phyloP scores from a whole-genome alignment of 2,797 vertebrate genomes.

The Limosa lapponica region DNA sequence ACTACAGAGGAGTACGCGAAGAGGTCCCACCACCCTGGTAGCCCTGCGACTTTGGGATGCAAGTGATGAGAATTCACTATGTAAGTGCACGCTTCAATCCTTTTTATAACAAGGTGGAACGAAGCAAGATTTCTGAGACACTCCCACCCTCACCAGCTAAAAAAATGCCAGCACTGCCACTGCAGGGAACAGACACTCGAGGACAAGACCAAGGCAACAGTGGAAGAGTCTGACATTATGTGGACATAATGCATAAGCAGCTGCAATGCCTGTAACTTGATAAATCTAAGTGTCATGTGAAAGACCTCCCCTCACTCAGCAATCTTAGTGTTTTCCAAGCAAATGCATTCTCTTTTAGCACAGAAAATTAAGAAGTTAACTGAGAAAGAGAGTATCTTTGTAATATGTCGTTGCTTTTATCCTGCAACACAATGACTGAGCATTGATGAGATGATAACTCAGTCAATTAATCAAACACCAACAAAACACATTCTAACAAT shows the following conservation, averaged over 20 bases:
- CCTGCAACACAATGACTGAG: not conserved
- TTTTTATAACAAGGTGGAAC: not conserved
- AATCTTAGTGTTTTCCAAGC: not conserved
- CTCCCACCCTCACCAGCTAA: not conserved
- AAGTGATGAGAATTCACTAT: not conserved
- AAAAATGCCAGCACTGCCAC: not conserved
- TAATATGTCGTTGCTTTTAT: not conserved
- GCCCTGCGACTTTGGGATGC: not conserved
- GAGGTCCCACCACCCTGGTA: not conserved
- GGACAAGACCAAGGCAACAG: not conserved
- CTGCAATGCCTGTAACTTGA: not conserved
- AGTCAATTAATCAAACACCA: constrained; percentile 42
- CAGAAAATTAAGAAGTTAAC: constrained; percentile 4
- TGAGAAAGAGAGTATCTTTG: not conserved
- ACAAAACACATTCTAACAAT: constrained; percentile 34
- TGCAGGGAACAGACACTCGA: not conserved
- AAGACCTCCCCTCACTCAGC: not conserved
- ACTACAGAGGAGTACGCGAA: not conserved
- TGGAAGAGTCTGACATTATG: not conserved
- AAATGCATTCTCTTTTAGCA: not conserved
- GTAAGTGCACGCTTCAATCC: not conserved
- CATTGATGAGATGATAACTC: constrained; percentile 2
- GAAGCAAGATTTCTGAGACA: not conserved
- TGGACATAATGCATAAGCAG: not conserved
- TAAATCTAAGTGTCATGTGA: not conserved